Conservation (phyloP, 2,113 vertebrate genomes). For the Muscicapa adusta region DNA sequence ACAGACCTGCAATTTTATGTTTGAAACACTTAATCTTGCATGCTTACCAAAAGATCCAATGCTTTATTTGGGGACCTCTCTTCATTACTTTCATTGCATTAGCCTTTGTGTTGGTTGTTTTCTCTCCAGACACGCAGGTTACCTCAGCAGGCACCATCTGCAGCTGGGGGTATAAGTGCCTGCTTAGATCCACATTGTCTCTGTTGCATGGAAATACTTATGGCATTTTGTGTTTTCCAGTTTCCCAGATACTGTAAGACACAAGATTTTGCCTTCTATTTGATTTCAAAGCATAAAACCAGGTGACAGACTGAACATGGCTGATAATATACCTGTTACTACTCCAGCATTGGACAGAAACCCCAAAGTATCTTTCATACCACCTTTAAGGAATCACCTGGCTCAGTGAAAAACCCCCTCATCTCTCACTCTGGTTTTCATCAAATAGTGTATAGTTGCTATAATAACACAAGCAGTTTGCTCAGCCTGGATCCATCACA, state of each 20-base stretch:
- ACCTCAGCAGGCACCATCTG: background rate
- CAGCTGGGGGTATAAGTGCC: background rate
- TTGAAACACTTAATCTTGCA: background rate
- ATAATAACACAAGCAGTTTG: background rate
- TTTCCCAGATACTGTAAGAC: background rate
- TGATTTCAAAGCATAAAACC: background rate
- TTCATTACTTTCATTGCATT: background rate
- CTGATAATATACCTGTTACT: background rate
- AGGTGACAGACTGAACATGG: background rate
- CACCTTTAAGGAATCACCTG: background rate
- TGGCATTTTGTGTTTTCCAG: background rate
- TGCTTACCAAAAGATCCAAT: background rate
- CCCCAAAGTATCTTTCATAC: background rate
- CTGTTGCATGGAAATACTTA: background rate
- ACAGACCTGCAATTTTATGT: background rate
- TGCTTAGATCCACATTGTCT: background rate
- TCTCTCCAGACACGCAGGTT: background rate
- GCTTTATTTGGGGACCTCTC: background rate
- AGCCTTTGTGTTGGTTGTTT: fast-evolving
- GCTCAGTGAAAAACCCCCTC: background rate
- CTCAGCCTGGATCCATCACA: background rate
- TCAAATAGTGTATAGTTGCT: background rate
- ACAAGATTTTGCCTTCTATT: background rate
- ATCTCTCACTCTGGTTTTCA: background rate
- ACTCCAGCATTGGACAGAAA: background rate